Evolutionary conservation across 2,113 vertebrate genomes (phyloP).

Genomic region (Potamarius usumacintae): DNA sequence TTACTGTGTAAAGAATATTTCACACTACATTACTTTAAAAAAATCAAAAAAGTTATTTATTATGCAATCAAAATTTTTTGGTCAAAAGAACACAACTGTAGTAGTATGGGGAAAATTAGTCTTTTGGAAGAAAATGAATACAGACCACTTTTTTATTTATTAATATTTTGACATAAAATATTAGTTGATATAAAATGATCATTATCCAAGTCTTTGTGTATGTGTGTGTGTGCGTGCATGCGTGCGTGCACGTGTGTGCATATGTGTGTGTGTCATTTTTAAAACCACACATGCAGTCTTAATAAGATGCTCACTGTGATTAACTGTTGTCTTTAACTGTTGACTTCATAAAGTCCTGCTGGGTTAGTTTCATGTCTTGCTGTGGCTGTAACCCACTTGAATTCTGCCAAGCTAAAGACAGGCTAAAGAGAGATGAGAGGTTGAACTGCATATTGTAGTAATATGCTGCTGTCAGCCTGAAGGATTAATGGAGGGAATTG

Average conservation of each 20-base stretch:
- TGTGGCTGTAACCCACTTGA: neutral
- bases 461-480: slow-evolving; percentile 44
- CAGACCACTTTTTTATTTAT: no score
- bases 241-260: neutral
- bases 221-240: neutral
- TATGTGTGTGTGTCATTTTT: neutral
- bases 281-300: neutral
- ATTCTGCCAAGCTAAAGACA: slow-evolving; percentile 2
- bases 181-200: neutral
- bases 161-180: neutral
- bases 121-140: neutral
- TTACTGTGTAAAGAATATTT: no score
- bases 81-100: neutral
- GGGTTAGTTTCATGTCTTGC: slow-evolving; percentile 1
- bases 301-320: neutral
- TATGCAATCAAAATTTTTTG: neutral
- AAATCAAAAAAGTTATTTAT: no score
- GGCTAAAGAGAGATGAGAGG: slow-evolving; percentile 22
- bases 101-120: neutral
- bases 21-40: no score
- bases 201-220: no score
- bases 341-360: neutral
- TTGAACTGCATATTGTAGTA: slow-evolving; percentile 25
- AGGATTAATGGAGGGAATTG: slow-evolving; percentile 32
- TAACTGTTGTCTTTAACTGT: neutral